These are phyloP conservation scores for Misgurnus mizolepis DNA, from an alignment of 2,113 vertebrate genomes.

Conservation along the genomic window DNA sequence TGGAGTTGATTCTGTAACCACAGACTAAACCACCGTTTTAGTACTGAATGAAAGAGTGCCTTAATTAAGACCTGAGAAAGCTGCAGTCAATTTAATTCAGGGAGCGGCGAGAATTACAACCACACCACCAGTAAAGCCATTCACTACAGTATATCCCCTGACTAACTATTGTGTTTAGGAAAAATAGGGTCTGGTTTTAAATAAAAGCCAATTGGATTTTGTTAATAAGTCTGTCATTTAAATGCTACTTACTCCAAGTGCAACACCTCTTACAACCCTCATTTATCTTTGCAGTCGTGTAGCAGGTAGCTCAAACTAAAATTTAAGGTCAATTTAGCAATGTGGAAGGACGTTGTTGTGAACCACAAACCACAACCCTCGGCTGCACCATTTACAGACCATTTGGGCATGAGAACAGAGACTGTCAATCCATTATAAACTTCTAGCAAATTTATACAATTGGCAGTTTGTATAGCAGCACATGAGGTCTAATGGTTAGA, in stretches of 20 bases:
- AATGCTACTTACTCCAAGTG: constrained; percentile 28
- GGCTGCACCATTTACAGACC: constrained; percentile 8
- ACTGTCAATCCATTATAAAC: not conserved
- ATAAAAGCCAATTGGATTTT: constrained; percentile 54
- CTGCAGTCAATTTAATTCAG: constrained; percentile 54
- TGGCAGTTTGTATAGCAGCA: too few relatives aligned
- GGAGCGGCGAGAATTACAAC: constrained; percentile 55
- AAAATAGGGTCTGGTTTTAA: constrained; percentile 45
- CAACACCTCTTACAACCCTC: not conserved
- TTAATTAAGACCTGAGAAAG: constrained; percentile 55
- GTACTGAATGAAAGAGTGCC: constrained; percentile 48
- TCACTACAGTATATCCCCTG: constrained; percentile 36
- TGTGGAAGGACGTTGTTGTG: not conserved
- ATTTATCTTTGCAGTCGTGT: not conserved
- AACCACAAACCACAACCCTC: constrained; percentile 23
- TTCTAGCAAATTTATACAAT: too few relatives aligned
- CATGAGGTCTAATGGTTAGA: too few relatives aligned
- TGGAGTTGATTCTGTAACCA: constrained; percentile 16
- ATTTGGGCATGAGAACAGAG: constrained; percentile 12
- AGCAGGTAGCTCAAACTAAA: not conserved
- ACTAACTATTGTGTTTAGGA: constrained; percentile 45
- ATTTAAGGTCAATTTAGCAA: not conserved
- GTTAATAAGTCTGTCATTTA: constrained; percentile 45
- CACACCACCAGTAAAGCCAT: constrained; percentile 50
- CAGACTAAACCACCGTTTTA: constrained; percentile 39